These are phyloP conservation scores for Vireo griseus DNA, from an alignment of 2,797 vertebrate species.

Conservation along the genomic window DNA sequence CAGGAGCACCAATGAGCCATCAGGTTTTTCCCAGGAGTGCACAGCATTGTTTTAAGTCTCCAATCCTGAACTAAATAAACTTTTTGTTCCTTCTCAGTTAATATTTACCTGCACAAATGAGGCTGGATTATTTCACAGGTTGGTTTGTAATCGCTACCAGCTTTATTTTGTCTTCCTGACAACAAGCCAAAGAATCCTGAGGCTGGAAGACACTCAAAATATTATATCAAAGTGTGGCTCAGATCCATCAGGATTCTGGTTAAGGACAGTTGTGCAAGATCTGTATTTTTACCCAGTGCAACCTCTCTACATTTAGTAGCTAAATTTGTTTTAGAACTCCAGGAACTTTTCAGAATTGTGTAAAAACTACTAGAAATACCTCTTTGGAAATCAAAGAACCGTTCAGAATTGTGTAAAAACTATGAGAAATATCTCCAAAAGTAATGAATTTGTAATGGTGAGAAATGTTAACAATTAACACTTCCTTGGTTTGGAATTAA, in stretches of 20 bases:
- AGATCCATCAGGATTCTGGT: neutral
- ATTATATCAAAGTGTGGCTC: neutral
- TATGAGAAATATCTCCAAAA: neutral
- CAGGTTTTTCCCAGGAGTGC: neutral
- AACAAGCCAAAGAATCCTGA: neutral
- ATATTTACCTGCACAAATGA: neutral
- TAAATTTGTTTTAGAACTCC: neutral
- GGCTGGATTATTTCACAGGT: neutral
- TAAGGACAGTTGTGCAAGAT: neutral
- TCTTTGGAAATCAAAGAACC: neutral
- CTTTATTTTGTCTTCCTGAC: neutral
- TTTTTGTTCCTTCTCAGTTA: neutral
- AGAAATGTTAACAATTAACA: neutral
- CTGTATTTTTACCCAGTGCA: neutral
- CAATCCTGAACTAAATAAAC: conserved; percentile 2
- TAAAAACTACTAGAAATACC: neutral
- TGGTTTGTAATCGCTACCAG: neutral
- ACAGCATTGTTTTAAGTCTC: conserved; percentile 16
- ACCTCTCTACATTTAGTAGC: neutral
- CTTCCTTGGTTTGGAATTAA: neutral
- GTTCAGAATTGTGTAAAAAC: neutral
- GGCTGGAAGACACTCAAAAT: neutral
- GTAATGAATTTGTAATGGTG: neutral
- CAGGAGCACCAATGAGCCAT: neutral
- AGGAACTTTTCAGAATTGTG: neutral